These are phyloP conservation scores for Neosilurus hyrtlii DNA, from an alignment of 2,797 vertebrate genomes.

Conservation along the genomic window DNA sequence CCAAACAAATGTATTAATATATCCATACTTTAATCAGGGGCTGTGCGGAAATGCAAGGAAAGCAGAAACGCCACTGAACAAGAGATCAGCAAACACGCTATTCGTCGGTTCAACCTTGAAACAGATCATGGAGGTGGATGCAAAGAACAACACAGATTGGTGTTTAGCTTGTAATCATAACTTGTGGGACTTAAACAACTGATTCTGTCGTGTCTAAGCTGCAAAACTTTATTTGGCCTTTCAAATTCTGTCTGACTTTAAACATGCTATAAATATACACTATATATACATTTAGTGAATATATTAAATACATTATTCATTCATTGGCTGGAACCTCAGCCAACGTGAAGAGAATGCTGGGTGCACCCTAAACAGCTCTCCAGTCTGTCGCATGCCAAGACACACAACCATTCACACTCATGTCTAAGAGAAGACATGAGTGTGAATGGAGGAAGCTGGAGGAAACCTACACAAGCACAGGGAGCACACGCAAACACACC, in stretches of 20 bases:
- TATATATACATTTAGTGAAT: not conserved
- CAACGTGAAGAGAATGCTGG: no score
- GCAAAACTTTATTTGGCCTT: not conserved
- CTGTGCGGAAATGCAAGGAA: not conserved
- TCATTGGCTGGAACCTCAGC: not conserved
- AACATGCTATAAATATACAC: not conserved
- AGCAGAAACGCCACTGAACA: conserved; percentile 2
- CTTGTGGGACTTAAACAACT: not conserved
- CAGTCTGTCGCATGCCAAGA: no score
- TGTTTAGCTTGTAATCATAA: not conserved
- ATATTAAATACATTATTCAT: not conserved
- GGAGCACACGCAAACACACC: no score
- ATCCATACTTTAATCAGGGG: not conserved
- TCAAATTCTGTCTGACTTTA: not conserved
- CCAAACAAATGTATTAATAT: not conserved
- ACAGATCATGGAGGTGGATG: not conserved
- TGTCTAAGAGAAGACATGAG: no score
- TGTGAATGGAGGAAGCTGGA: no score
- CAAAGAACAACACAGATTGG: not conserved
- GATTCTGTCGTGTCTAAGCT: not conserved
- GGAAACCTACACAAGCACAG: no score
- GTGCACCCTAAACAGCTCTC: no score
- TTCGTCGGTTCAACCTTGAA: not conserved
- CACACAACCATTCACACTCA: no score
- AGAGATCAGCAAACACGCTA: not conserved